These are phyloP conservation scores for Cyprinus carpio DNA, from an alignment of 2,113 vertebrate species.

Conservation along the genomic window DNA sequence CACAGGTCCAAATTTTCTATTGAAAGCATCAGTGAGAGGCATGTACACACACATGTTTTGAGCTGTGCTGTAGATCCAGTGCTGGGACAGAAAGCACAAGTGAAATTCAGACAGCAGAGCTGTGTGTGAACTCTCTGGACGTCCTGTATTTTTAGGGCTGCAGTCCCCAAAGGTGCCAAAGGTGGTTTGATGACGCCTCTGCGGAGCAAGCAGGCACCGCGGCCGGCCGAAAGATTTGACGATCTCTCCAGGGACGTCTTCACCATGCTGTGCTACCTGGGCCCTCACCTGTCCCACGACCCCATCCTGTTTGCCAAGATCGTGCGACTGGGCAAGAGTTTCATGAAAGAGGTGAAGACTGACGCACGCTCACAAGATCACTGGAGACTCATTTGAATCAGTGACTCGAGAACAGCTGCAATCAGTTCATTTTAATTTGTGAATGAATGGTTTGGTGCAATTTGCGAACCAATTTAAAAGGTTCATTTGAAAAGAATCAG, in stretches of 20 bases:
- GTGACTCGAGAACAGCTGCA: too few relatives aligned
- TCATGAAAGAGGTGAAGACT: constrained; percentile 95
- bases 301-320: constrained; percentile 96
- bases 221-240: constrained; percentile 87
- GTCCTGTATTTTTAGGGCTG: constrained; percentile 77
- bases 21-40: too few relatives aligned
- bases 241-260: constrained; percentile 90
- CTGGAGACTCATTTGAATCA: too few relatives aligned
- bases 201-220: constrained; percentile 84
- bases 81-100: background rate
- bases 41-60: too few relatives aligned
- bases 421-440: too few relatives aligned
- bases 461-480: too few relatives aligned
- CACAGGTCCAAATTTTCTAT: too few relatives aligned
- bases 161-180: constrained; percentile 93
- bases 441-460: too few relatives aligned
- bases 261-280: constrained; percentile 95
- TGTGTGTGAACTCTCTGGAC: constrained; percentile 19
- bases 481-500: too few relatives aligned
- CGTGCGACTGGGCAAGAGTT: constrained; percentile 92
- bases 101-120: background rate
- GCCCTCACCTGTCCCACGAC: constrained; percentile 95
- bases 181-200: constrained; percentile 79
- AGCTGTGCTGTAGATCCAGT: background rate
- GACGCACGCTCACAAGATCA: too few relatives aligned